Evolutionary conservation across 2,888 invertebrate genomes (phyloP).

Genomic region (Mimachlamys varia): DNA sequence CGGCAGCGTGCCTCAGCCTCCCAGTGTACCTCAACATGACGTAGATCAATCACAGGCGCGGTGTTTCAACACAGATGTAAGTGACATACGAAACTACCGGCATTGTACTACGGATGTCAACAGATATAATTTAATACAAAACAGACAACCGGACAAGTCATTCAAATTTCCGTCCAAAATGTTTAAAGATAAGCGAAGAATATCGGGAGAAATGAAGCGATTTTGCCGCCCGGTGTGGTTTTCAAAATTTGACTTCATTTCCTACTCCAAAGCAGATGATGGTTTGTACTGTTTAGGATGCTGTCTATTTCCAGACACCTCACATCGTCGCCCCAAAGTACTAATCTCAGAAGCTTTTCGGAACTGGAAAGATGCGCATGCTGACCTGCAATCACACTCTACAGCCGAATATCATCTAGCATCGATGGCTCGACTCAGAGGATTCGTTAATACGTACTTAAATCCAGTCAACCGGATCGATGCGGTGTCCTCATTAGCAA

Average conservation of each 20-base stretch:
- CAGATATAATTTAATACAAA: too few relatives aligned
- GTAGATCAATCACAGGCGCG: too few relatives aligned
- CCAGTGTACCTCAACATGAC: too few relatives aligned
- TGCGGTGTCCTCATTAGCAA: neutral
- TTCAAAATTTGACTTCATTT: slow-evolving; percentile 48
- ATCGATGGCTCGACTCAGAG: slow-evolving; percentile 44
- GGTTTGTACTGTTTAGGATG: slow-evolving; percentile 52
- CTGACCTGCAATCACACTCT: slow-evolving; percentile 49
- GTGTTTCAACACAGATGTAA: too few relatives aligned
- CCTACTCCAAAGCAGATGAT: slow-evolving; percentile 51
- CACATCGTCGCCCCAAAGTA: slow-evolving; percentile 48
- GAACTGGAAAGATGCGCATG: slow-evolving; percentile 56
- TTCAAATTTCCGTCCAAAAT: slow-evolving; percentile 50
- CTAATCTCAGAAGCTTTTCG: slow-evolving; percentile 49
- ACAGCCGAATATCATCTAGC: slow-evolving; percentile 43
- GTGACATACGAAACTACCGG: too few relatives aligned
- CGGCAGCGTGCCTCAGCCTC: too few relatives aligned
- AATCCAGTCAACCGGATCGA: slow-evolving; percentile 45
- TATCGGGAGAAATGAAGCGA: slow-evolving; percentile 48
- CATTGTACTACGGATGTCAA: too few relatives aligned
- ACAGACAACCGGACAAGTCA: too few relatives aligned
- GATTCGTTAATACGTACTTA: slow-evolving; percentile 42
- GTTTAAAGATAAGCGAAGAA: slow-evolving; percentile 51
- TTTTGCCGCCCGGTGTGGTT: slow-evolving; percentile 50
- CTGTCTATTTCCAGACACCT: slow-evolving; percentile 49